These are phyloP conservation scores for Calyptomena viridis DNA, from an alignment of 2,113 vertebrate species.

Conservation along the genomic window DNA sequence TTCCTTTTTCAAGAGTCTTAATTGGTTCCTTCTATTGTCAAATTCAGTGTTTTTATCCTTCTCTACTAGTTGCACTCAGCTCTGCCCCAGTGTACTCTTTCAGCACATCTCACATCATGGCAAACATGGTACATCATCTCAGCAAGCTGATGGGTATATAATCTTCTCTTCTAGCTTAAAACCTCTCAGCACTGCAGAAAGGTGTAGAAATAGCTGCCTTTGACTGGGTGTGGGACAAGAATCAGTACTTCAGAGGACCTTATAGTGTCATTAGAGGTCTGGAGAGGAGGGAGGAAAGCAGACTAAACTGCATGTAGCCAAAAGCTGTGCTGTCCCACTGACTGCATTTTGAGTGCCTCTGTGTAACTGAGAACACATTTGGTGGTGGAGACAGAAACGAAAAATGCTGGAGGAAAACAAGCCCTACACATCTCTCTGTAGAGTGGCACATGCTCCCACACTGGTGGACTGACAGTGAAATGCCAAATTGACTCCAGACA, in stretches of 20 bases:
- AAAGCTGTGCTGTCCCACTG: background rate
- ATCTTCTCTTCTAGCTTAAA: background rate
- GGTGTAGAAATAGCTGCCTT: background rate
- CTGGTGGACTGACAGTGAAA: background rate
- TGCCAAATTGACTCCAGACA: background rate
- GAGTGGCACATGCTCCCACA: rapidly evolving
- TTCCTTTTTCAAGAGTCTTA: background rate
- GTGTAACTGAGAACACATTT: background rate
- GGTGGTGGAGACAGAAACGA: background rate
- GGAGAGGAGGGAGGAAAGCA: background rate
- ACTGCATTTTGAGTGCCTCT: background rate
- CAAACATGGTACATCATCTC: background rate
- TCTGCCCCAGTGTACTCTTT: background rate
- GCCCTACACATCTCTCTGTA: background rate
- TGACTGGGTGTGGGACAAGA: background rate
- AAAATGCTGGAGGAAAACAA: background rate
- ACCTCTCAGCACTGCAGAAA: background rate
- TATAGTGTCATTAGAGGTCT: background rate
- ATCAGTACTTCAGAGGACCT: background rate
- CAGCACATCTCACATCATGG: background rate
- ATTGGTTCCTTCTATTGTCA: background rate
- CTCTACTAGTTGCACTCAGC: background rate
- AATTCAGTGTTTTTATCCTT: background rate
- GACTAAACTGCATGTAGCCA: background rate
- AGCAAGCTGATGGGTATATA: background rate